phyloP scores from a whole-genome alignment of 2,113 vertebrate genomes.

The Elephantulus edwardii region DNA sequence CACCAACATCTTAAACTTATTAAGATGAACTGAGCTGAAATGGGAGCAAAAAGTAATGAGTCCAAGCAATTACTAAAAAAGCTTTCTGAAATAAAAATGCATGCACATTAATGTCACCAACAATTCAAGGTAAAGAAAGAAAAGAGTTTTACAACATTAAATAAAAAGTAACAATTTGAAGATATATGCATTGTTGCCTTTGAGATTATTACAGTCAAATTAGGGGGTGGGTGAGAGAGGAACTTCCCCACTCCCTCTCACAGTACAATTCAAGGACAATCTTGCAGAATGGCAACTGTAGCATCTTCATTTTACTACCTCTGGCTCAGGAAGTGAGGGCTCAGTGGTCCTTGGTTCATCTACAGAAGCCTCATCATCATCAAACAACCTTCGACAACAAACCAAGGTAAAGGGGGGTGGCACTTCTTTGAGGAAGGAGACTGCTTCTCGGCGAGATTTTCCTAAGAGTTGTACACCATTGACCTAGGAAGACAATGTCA shows the following conservation, averaged over 20 bases:
- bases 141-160: neutral
- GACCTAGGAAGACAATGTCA: constrained; percentile 85
- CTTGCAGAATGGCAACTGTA: neutral
- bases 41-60: constrained; percentile 19
- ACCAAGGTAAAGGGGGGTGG: constrained; percentile 95
- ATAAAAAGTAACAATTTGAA: neutral
- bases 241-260: neutral
- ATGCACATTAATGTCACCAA: neutral
- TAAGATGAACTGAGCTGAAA: constrained; percentile 41
- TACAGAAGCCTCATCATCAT: constrained; percentile 88
- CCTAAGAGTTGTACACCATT: constrained; percentile 93
- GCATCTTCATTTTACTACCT: constrained; percentile 70
- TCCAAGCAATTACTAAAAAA: neutral
- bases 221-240: neutral
- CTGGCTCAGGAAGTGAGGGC: neutral
- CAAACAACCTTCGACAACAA: constrained; percentile 91
- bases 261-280: accelerated
- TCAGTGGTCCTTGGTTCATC: constrained; percentile 68
- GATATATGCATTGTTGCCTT: neutral
- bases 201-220: neutral
- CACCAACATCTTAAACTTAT: constrained; percentile 34
- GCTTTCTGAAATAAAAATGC: constrained; percentile 21
- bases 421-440: constrained; percentile 94
- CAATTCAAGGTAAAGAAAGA: neutral
- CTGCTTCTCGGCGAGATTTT: constrained; percentile 91